Base-by-base conservation (phyloP, 2,888 invertebrate genomes). In the Drosophila anceps region DNA sequence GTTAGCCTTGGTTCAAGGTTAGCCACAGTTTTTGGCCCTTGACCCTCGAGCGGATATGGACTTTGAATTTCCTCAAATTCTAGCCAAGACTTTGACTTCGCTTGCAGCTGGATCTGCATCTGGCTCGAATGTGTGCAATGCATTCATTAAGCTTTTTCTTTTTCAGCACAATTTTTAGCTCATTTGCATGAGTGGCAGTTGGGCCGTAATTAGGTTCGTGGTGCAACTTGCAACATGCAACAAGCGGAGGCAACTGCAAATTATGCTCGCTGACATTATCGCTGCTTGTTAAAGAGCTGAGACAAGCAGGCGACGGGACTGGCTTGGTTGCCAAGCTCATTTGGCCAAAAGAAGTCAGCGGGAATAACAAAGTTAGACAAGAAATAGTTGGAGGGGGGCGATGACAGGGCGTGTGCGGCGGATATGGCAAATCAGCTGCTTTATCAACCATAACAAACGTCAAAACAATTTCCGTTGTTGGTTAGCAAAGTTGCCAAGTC, bases 381-480 rank as follows among this genome's bases (percentile, higher is more conserved):
- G 51, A 76, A 46, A 46, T 44, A 20, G 33, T 46, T 53, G 10
- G 51, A 0, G 10, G 54, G 0, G 10, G 53, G 5, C 4, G 37
- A 20, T 35, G 20, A 24, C 33, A 18, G 50, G 15, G 44, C 35
- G 53, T 33, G 27, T 69, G 24, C 13, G 12, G 18, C 58, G 64
- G 68, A 58, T 48, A 65, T 65, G 63, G 57, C 57, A 65, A 84
- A 72, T 83, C 71, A 65, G 59, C 41, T 64, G 61, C 57, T 62
- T 67, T 65, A 69, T 73, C 69, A 83, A 85, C 85, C 83, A 80
- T 86, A 83, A 76, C 74, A 88, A 76, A 82, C 69, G 80, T 74
- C 80, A 73, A 73, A 79, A 69, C 61, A 79, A 76, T 83, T 79
- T 88, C 80, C 83, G n/a, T 8, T 24, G 76, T 13, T 18, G 67